A percentile compares a stretch with the other conserved stretches of the same genome.
phyloP scores from a whole-genome alignment of 92 coral and sea anemone genomes.

The Isaurus tuberculatus region DNA sequence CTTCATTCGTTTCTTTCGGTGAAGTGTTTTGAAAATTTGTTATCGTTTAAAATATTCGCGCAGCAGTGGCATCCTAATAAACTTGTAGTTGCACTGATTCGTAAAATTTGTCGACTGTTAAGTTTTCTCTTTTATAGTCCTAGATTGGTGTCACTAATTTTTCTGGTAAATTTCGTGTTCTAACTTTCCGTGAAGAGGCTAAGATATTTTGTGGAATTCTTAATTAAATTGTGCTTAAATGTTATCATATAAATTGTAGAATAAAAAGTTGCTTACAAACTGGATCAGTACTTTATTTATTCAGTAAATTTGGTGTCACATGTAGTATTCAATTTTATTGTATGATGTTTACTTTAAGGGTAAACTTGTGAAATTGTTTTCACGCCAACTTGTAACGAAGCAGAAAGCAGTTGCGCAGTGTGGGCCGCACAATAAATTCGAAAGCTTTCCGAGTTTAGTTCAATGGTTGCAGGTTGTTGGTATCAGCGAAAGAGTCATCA shows the following conservation, averaged over 20 bases:
- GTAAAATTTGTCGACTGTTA: neutral
- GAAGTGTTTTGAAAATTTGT: neutral
- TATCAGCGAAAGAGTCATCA: constrained; percentile 73
- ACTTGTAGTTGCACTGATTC: neutral
- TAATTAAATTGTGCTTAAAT: neutral
- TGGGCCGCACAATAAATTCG: constrained; percentile 63
- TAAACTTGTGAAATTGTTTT: constrained; percentile 92
- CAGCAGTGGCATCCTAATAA: neutral
- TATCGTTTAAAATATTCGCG: neutral
- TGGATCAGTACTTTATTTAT: neutral
- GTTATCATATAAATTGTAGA: neutral
- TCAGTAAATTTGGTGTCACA: neutral
- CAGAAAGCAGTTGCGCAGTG: constrained; percentile 72
- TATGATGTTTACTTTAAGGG: constrained; percentile 64
- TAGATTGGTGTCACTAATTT: too few relatives aligned
- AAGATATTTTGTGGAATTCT: neutral
- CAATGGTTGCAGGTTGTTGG: constrained; percentile 97
- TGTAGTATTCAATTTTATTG: constrained; percentile 1
- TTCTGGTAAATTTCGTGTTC: too few relatives aligned
- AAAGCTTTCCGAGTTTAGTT: constrained; percentile 78
- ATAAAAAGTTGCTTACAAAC: neutral
- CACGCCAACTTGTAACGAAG: constrained; percentile 89
- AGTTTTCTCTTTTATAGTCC: too few relatives aligned
- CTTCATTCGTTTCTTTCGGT: neutral
- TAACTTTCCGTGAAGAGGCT: neutral